Conservation (phyloP, 53 echinoderm and acorn worm genomes). For the Zoroaster sp. region DNA sequence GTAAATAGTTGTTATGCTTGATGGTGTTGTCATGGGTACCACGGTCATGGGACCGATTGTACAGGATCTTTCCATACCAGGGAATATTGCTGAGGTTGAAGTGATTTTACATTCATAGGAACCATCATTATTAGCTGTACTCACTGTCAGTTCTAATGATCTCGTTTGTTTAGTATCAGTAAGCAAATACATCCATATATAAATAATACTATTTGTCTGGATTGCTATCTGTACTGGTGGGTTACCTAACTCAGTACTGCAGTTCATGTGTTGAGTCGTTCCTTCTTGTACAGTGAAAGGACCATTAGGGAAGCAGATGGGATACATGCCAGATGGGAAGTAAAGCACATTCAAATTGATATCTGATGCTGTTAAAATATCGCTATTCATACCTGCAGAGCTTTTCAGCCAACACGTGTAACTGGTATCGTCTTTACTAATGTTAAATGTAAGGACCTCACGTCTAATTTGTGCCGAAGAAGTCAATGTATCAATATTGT, state of each 20-base stretch:
- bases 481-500: not conserved
- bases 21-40: not conserved
- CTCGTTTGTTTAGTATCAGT: not conserved
- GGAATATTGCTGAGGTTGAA: not conserved
- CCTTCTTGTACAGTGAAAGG: slow-evolving; percentile 23
- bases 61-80: not conserved
- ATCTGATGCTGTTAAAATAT: not conserved
- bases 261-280: slow-evolving; percentile 8
- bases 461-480: not conserved
- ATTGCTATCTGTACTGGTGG: not conserved
- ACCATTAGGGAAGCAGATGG: slow-evolving; percentile 33
- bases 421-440: not conserved
- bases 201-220: not conserved
- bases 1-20: no score
- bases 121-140: not conserved
- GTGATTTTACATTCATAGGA: not conserved
- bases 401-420: not conserved
- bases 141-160: not conserved
- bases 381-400: not conserved
- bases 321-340: slow-evolving; percentile 20
- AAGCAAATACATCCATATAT: not conserved
- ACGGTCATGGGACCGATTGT: slow-evolving; percentile 14
- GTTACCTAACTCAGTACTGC: slow-evolving; percentile 26
- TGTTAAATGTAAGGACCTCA: not conserved
- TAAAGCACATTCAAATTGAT: not conserved